Percentiles rank a stretch among this genome's conserved stretches.
Evolutionary conservation across 2,888 invertebrate species (phyloP).

Genomic region (Venustoraphidia nigricollis): DNA sequence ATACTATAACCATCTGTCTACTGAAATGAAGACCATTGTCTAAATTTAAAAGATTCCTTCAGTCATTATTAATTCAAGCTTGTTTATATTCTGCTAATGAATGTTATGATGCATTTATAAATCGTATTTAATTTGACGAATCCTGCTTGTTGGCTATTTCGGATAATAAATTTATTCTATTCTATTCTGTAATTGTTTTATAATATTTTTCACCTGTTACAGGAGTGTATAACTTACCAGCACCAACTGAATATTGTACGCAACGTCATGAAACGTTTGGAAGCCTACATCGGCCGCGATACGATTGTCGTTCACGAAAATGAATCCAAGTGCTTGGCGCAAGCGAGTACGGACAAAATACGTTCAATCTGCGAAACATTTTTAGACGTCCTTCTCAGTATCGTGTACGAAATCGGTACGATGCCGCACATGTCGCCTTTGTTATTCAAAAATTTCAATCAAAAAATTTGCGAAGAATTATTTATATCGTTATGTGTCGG

Average conservation of each 20-base stretch:
- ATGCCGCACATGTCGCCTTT: conserved; percentile 20
- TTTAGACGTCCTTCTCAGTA: conserved; percentile 61
- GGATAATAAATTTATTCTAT: no score
- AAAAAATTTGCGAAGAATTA: conserved; percentile 40
- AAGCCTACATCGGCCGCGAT: conserved; percentile 30
- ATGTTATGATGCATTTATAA: no score
- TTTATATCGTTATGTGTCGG: conserved; percentile 61
- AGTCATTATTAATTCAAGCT: no score
- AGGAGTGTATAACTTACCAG: conserved; percentile 79
- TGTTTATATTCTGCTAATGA: no score
- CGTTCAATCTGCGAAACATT: conserved; percentile 67
- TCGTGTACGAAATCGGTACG: conserved; percentile 18
- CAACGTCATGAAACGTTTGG: conserved; percentile 58
- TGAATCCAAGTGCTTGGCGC: conserved; percentile 20
- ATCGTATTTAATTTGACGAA: no score
- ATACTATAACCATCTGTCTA: no score
- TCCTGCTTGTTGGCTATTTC: no score
- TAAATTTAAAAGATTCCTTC: no score
- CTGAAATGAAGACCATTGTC: no score
- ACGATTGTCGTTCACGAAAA: conserved; percentile 5
- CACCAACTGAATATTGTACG: conserved; percentile 75
- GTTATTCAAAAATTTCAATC: conserved; percentile 24
- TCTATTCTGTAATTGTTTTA: neutral
- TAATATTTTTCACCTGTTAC: conserved; percentile 13
- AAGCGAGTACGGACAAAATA: conserved; percentile 69